Evolutionary conservation across 1,140 invertebrate species (phyloP).

Genomic region (Lepidostoma basale): DNA sequence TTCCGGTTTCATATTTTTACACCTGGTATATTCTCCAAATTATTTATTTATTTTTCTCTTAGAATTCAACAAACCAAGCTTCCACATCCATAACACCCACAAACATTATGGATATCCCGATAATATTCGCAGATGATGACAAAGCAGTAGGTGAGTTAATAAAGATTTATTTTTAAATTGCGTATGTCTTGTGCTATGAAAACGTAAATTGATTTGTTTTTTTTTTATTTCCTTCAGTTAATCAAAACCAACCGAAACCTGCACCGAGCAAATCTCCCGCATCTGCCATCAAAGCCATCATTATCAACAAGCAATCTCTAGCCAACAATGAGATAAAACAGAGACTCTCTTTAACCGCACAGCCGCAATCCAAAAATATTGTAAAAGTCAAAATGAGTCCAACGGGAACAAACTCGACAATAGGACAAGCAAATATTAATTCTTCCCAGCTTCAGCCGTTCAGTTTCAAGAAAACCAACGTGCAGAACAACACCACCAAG

Average conservation of each 20-base stretch:
- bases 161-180: no score
- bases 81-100: conserved; percentile 32
- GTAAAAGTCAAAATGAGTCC: conserved; percentile 34
- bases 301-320: conserved; percentile 41
- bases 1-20: no score
- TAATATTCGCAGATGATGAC: conserved; percentile 44
- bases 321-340: conserved; percentile 21
- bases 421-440: conserved; percentile 3
- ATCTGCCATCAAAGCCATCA: conserved; percentile 37
- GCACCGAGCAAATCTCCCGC: neutral
- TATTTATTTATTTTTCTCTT: neutral
- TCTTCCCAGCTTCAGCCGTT: conserved; percentile 15
- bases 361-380: conserved; percentile 21
- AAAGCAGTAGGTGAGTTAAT: conserved; percentile 34
- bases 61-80: neutral
- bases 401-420: neutral
- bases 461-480: conserved; percentile 9
- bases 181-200: neutral
- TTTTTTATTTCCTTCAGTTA: conserved; percentile 8
- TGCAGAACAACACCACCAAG: conserved; percentile 24
- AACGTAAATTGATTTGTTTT: neutral
- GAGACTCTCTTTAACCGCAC: conserved; percentile 2
- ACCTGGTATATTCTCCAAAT: no score
- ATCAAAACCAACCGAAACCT: neutral
- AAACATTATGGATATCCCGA: conserved; percentile 45